Base-by-base conservation (phyloP, 2,113 vertebrate species). In the Excalfactoria chinensis region DNA sequence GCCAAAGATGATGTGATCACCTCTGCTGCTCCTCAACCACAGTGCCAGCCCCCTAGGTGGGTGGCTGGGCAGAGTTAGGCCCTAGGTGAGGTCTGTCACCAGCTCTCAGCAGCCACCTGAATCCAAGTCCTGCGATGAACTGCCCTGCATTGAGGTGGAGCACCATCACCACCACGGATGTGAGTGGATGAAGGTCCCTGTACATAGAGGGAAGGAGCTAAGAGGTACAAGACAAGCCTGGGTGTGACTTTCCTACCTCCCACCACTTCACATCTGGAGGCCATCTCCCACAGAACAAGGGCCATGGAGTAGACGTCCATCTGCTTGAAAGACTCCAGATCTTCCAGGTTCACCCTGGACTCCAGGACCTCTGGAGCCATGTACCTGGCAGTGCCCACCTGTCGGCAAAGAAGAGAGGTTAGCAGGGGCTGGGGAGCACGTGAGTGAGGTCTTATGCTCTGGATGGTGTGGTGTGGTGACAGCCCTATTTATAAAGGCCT, bases 301-400 rank as follows among this genome's bases (percentile, higher is more conserved):
- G 98, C 97, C 98, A 99, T 98, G 88, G 99, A 99, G 91, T 99
- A 99, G 48, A 99, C 98, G 8, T 99, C 99, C 98, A 99, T 99
- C 97, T 99, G 99, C 95, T 99, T 99, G 87, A 99, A 99, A 51
- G 98, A 98, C 94, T 99, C 99, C 37, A 98, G 97, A 90, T 99
- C 99, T 94, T 99, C 98, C 75, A 99, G 98, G 95, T 99, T 99
- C 74, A 99, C 98, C 84, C 98, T 96, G 72, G 99, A 99, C 95
- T 99, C 99, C n/a, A 99, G 97, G 19, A 99, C 98, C 88, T 99
- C 99, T 4, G 99, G 99, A 49, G 99, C 98, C 99, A 99, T 99
- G 94, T 99, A 99, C 74, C 98, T 98, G 48, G 99, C 98, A 0
- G 99, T 99, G 60, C 99, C 99, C 88, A 99, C 98, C 99, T 99